These are phyloP conservation scores for Sialia sialis DNA, from an alignment of 2,113 vertebrate species.

Conservation along the genomic window DNA sequence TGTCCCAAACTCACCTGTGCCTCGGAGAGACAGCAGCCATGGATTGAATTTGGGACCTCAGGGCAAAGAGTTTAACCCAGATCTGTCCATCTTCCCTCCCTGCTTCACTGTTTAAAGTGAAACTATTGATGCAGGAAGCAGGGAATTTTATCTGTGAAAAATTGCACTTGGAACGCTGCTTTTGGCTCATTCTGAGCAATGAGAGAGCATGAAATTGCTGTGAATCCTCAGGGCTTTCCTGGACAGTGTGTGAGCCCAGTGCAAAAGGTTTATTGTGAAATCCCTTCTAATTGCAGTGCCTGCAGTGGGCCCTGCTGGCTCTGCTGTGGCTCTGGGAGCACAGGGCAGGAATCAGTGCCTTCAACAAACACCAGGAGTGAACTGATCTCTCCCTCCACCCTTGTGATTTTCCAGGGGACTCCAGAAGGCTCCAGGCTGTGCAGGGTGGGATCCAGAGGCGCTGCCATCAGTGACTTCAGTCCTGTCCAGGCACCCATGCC, in stretches of 20 bases:
- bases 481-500: not conserved
- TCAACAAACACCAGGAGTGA: not conserved
- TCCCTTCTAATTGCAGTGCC: conserved; percentile 85
- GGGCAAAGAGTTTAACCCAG: conserved; percentile 62
- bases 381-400: not conserved
- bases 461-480: rapidly evolving
- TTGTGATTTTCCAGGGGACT: not conserved
- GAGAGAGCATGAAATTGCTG: conserved; percentile 88
- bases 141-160: conserved; percentile 78
- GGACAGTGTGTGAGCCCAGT: conserved; percentile 71
- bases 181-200: conserved; percentile 77
- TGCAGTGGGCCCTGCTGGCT: conserved; percentile 78
- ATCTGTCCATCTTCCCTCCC: conserved; percentile 74
- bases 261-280: conserved; percentile 80
- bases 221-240: conserved; percentile 84
- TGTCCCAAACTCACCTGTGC: not conserved
- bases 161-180: conserved; percentile 80
- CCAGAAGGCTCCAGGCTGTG: not conserved
- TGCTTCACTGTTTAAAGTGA: conserved; percentile 71
- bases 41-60: not conserved
- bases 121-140: conserved; percentile 65
- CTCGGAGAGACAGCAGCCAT: not conserved
- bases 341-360: not conserved
- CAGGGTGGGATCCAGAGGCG: not conserved
- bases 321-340: conserved; percentile 69